Conservation (phyloP, 2,797 vertebrate species). For the Halcyon badia region DNA sequence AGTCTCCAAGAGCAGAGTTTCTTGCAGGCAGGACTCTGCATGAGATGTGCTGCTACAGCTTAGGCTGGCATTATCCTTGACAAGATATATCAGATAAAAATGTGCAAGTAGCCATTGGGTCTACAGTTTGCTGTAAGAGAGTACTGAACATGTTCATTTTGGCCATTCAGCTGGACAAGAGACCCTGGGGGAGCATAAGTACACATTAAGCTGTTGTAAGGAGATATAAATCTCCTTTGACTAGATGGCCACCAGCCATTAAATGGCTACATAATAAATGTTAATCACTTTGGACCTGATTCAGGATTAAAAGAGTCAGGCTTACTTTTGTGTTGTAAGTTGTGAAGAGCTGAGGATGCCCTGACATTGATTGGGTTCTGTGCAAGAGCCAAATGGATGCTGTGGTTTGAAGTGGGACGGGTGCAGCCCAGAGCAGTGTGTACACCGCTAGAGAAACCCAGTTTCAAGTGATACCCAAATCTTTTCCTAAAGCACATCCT, state of each 20-base stretch:
- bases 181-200: conserved; percentile 43
- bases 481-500: not conserved
- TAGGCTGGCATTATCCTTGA: conserved; percentile 8
- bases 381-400: not conserved
- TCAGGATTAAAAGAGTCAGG: conserved; percentile 28
- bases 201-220: conserved; percentile 21
- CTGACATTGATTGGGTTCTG: not conserved
- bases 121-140: conserved; percentile 14
- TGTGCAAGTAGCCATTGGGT: conserved; percentile 26
- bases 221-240: conserved; percentile 68
- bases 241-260: conserved; percentile 56
- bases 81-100: conserved; percentile 29
- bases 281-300: conserved; percentile 39
- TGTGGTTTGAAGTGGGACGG: not conserved
- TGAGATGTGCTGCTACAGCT: not conserved
- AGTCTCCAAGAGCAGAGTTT: not conserved
- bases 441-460: not conserved
- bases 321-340: not conserved
- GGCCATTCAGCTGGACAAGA: conserved; percentile 47
- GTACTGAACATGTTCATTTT: not conserved
- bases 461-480: fast-evolving
- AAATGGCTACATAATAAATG: conserved; percentile 66
- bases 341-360: not conserved
- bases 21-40: not conserved
- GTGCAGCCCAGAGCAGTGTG: not conserved